phyloP scores from a whole-genome alignment of 2,797 vertebrate genomes.

The Coluber constrictor region DNA sequence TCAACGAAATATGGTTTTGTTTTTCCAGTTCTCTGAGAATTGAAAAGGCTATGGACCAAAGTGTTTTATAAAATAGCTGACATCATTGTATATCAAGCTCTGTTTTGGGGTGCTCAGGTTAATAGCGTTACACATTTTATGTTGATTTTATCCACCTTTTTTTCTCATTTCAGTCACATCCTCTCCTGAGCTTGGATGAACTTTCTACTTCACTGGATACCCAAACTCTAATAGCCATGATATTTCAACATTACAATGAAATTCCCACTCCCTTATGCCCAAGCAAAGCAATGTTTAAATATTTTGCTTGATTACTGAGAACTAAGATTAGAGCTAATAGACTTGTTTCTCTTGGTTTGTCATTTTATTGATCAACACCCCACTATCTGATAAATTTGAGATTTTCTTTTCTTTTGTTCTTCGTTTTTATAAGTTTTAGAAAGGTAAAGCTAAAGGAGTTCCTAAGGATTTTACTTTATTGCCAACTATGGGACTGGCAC shows the following conservation, averaged over 20 bases:
- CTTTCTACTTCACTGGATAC: not conserved
- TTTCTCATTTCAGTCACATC: not conserved
- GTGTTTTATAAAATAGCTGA: not conserved
- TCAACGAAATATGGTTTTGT: not conserved
- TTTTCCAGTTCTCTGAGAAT: not conserved
- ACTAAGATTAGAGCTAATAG: not conserved
- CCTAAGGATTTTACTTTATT: not conserved
- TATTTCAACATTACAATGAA: not conserved
- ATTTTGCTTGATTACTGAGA: not conserved
- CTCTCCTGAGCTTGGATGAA: not conserved
- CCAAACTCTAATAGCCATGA: not conserved
- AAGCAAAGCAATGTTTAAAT: not conserved
- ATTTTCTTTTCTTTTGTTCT: not conserved
- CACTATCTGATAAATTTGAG: not conserved
- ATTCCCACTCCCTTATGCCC: not conserved
- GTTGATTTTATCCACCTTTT: no score
- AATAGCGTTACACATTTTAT: not conserved
- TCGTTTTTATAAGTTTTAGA: not conserved
- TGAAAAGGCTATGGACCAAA: not conserved
- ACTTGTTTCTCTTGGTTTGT: not conserved
- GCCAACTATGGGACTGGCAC: fast-evolving
- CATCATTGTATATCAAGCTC: not conserved
- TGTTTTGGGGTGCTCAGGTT: not conserved
- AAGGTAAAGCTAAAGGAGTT: not conserved
- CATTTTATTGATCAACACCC: not conserved